Evolutionary conservation across 2,797 vertebrate species (phyloP), one percentile per base, ranked within the genome.

Genomic region (Brachyrhaphis roseni): DNA sequence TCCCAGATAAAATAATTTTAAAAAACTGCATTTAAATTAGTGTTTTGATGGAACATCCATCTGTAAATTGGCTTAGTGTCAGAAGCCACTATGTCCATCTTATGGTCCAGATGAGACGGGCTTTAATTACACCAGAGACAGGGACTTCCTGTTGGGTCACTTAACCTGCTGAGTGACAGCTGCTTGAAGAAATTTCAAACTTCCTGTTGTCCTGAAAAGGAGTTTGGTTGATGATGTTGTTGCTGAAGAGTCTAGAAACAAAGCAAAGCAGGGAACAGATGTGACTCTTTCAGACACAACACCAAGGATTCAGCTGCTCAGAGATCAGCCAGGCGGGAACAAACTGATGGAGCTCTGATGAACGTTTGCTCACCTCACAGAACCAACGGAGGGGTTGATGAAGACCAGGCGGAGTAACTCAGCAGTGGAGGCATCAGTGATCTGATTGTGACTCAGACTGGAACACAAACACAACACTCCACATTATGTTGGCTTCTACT

Each of bases 391-490:
- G 15, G 75, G 72, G 76, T 78, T 86, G 73, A 0, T 78, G 75
- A 74, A 90, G 73, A 90, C 36, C 66, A 89, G 39, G 0, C 59
- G 31, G 55, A 92, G 74, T 8, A 93, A 62, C 74, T 0, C 34
- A 64, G 6, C 41, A 23, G 83, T 76, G 4, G 86, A 82, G 18
- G 71, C 51, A 71, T 92, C 92, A 47, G 82, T 86, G 72, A 92
- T 80, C n/a, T 78, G 41, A 77, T 94, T 93, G 82, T 93, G 75
- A 76, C 90, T 92, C 74, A 93, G 72, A 73, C 91, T 94, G 81
- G 2, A 75, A 85, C 41, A 88, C 72, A 81, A 77, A 78, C 23
- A 78, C 45, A 75, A 15, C 64, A 43, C 74, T n/a, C 8, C 7
- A 28, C 55, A 45, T 77, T 11, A 77, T 68, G 15, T 77, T 41